Evolutionary conservation across 2,888 invertebrate species (phyloP), one percentile per base, ranked within the genome.

Genomic region (Chymomyza amoena): DNA sequence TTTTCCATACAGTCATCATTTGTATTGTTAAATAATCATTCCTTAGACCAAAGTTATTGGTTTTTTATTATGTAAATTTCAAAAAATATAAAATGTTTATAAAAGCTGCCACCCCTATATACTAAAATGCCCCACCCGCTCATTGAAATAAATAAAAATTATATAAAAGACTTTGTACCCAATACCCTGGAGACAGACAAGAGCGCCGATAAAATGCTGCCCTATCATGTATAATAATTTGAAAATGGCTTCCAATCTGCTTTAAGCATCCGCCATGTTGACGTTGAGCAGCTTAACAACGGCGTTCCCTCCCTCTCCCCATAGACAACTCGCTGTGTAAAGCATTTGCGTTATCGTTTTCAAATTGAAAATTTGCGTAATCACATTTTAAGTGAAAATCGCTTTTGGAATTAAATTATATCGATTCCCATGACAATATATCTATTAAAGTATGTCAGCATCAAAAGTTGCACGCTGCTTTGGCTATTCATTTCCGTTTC

Each of bases 371-470:
- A 89, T 89, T 89, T 89, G 87, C 89, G 90, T 89, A 89, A 89
- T 89, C 88, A 84, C 77, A 89, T 89, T 89, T 88, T 83, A 81
- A 89, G 90, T 87, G 87, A 89, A 89, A 89, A 81, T 89, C 90
- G 87, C 72, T 83, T 85, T 75, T 72, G 78, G 81, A 84, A 83
- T 87, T 71, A 78, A 84, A 81, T 84, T 83, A 79, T 87, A 84
- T 84, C 81, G 86, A 84, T 87, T 87, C 61, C 15, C 36, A 16
- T 57, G 57, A 25, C 15, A 57, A 25, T 25, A 25, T 18, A 28
- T 4, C 10, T 20, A 20, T 57, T 57, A 60, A 60, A 60, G 32
- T 36, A 32, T 32, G 60, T n/a, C 36, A 60, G 36, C 68, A 67
- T 71, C 36, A 61, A 67, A 36, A 50, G 36, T 52, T 10, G 25